phyloP scores from a whole-genome alignment of 2,888 invertebrate species.

The Axea sp. region DNA sequence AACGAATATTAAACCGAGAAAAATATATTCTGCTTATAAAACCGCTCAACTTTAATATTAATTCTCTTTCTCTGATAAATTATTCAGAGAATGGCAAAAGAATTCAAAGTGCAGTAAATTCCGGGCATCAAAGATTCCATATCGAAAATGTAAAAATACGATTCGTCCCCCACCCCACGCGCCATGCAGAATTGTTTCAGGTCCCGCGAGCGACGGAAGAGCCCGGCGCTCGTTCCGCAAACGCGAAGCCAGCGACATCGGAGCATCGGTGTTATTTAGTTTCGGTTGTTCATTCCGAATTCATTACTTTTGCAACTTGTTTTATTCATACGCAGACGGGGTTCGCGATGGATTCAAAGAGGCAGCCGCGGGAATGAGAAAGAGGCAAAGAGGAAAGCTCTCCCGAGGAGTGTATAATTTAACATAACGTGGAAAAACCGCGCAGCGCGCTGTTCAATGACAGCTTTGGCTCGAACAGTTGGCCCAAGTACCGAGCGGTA shows the following conservation, averaged over 20 bases:
- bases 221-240: constrained; percentile 1
- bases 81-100: too few relatives aligned
- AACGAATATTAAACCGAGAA: too few relatives aligned
- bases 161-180: too few relatives aligned
- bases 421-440: constrained; percentile 53
- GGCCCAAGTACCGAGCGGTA: constrained; percentile 54
- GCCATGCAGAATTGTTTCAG: too few relatives aligned
- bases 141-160: too few relatives aligned
- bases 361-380: constrained; percentile 17
- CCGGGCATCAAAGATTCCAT: too few relatives aligned
- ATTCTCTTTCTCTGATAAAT: too few relatives aligned
- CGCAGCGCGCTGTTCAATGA: constrained; percentile 45
- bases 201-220: too few relatives aligned
- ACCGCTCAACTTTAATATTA: too few relatives aligned
- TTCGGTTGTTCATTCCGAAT: constrained; percentile 21
- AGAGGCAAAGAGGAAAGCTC: constrained; percentile 16
- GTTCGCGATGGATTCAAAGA: constrained; percentile 12
- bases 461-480: constrained; percentile 50
- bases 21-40: too few relatives aligned
- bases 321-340: constrained; percentile 19
- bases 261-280: constrained; percentile 7
- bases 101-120: too few relatives aligned
- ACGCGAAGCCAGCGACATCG: not conserved
- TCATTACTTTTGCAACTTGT: constrained; percentile 22
- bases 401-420: constrained; percentile 50